Conservation (phyloP, 2,113 vertebrate species). For the Xyliphius kryptos region DNA sequence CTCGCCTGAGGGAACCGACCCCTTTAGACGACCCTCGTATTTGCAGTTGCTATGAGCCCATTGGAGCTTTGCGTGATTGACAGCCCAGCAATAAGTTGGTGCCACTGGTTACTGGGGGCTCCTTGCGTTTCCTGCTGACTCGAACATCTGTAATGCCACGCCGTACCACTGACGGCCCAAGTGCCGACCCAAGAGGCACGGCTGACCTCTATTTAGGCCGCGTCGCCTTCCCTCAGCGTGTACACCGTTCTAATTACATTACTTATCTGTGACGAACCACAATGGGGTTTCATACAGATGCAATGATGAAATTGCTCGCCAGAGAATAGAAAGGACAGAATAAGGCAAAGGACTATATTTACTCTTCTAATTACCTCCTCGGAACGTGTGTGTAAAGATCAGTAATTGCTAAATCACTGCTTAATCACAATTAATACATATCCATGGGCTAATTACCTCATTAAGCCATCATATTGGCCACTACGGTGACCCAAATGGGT, state of each 20-base stretch:
- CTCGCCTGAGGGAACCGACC: slow-evolving; percentile 40
- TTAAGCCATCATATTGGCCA: slow-evolving; percentile 29
- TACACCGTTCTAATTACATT: slow-evolving; percentile 18
- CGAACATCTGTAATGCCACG: slow-evolving; percentile 10
- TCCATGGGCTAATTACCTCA: slow-evolving; percentile 31
- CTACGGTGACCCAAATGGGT: slow-evolving; percentile 24
- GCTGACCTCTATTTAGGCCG: slow-evolving; percentile 1
- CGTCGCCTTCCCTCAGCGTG: not conserved
- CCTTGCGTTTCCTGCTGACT: slow-evolving; percentile 18
- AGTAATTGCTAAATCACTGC: slow-evolving; percentile 33
- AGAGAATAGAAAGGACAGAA: slow-evolving; percentile 21
- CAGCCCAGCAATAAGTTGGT: slow-evolving; percentile 26
- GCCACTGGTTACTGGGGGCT: not conserved
- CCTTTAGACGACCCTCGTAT: slow-evolving; percentile 2
- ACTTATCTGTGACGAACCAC: slow-evolving; percentile 6
- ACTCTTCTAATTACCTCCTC: slow-evolving; percentile 33
- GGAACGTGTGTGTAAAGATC: slow-evolving; percentile 20
- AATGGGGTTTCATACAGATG: slow-evolving; percentile 9
- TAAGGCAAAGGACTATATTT: slow-evolving; percentile 27
- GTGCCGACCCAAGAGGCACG: no score
- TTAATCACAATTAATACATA: slow-evolving; percentile 35
- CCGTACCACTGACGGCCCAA: no score
- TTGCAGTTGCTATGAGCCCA: slow-evolving; percentile 21
- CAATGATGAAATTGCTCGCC: slow-evolving; percentile 15
- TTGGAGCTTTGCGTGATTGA: slow-evolving; percentile 28